phyloP scores from a whole-genome alignment of 2,113 vertebrate genomes.

The Catharus bicknelli region DNA sequence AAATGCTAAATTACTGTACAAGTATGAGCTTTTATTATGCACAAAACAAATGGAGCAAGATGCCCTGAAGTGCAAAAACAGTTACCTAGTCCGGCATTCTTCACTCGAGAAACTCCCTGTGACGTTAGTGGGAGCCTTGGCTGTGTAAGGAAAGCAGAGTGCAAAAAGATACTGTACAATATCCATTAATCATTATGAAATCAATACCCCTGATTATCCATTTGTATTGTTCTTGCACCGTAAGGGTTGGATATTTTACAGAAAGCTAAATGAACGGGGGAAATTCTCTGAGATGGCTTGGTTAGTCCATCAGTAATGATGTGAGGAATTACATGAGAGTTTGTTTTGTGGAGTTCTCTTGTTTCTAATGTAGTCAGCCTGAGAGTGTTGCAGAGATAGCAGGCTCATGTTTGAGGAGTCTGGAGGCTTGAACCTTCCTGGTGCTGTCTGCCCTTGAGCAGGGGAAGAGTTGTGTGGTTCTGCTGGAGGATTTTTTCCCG shows the following conservation, averaged over 20 bases:
- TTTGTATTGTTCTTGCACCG: slow-evolving; percentile 16
- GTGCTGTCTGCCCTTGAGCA: neutral
- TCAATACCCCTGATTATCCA: slow-evolving; percentile 57
- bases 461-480: neutral
- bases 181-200: slow-evolving; percentile 60
- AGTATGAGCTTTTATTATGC: slow-evolving; percentile 48
- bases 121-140: slow-evolving; percentile 35
- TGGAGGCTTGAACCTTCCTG: neutral
- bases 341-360: slow-evolving; percentile 22
- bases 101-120: slow-evolving; percentile 66
- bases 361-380: slow-evolving; percentile 4
- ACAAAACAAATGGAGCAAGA: slow-evolving; percentile 44
- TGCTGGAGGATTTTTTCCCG: neutral
- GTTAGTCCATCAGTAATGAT: neutral
- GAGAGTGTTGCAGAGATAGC: neutral
- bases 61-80: slow-evolving; percentile 45
- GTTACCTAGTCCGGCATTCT: slow-evolving; percentile 46
- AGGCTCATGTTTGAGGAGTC: slow-evolving; percentile 1
- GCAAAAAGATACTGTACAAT: slow-evolving; percentile 44
- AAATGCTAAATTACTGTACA: slow-evolving; percentile 50
- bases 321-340: neutral
- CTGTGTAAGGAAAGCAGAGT: slow-evolving; percentile 48
- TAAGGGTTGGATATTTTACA: neutral
- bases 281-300: neutral
- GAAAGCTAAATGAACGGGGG: neutral